Conservation (phyloP, 2,113 vertebrate genomes). For the Pomatostomus ruficeps region DNA sequence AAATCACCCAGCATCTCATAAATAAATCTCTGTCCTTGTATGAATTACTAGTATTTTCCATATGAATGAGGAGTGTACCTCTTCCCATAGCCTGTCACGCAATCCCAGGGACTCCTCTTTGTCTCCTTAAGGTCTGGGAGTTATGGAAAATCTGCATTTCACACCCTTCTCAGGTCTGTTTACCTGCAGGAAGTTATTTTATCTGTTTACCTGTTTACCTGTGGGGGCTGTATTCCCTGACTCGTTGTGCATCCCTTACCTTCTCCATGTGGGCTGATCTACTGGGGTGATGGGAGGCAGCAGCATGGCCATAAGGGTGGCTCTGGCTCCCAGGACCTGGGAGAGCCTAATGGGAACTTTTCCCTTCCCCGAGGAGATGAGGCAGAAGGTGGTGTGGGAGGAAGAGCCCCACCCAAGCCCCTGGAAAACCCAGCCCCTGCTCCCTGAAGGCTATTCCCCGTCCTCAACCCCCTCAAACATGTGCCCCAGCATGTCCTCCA, state of each 20-base stretch:
- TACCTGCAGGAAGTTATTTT: not conserved
- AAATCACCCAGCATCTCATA: not conserved
- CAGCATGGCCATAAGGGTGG: not conserved
- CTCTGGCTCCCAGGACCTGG: not conserved
- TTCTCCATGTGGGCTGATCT: not conserved
- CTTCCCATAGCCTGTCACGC: not conserved
- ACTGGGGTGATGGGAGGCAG: accelerated
- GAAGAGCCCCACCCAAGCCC: not conserved
- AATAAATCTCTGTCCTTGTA: not conserved
- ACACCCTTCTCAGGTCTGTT: not conserved
- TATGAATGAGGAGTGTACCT: accelerated
- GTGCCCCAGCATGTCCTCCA: not conserved
- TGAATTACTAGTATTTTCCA: not conserved
- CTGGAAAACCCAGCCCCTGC: not conserved
- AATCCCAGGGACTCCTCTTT: not conserved
- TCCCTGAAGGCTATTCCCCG: not conserved
- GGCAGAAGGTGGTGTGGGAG: not conserved
- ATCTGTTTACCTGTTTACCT: not conserved
- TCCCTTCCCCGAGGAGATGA: not conserved
- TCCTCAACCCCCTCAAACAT: not conserved
- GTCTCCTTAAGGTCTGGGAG: not conserved
- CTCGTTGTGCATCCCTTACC: not conserved
- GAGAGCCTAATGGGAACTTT: not conserved
- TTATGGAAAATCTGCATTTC: not conserved
- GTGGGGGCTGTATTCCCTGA: accelerated